Conservation (phyloP, 2,888 invertebrate genomes). For the Drosophila borealis region DNA sequence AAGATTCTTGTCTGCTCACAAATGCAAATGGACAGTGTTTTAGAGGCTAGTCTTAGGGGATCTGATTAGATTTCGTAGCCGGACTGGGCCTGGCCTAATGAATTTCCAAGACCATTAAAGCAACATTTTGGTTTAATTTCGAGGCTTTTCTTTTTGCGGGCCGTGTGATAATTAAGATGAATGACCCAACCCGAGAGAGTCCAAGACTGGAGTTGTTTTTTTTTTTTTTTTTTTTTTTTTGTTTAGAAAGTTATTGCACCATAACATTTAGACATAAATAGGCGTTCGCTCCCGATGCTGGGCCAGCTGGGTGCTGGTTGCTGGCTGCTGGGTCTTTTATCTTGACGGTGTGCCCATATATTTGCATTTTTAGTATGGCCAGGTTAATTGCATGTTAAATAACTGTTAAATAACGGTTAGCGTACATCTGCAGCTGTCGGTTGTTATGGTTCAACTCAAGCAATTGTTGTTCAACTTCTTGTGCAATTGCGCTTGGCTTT, state of each 20-base stretch:
- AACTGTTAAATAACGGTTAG: conserved; percentile 78
- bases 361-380: conserved; percentile 59
- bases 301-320: conserved; percentile 6
- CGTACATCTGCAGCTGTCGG: conserved; percentile 51
- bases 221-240: conserved; percentile 3
- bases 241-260: conserved; percentile 78
- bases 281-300: conserved; percentile 2
- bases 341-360: conserved; percentile 54
- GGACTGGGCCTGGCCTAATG: conserved; percentile 57
- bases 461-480: conserved; percentile 64
- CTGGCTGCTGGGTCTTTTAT: conserved; percentile 29
- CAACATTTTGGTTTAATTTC: conserved; percentile 57
- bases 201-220: not conserved
- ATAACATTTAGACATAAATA: conserved; percentile 54
- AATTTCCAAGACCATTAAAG: conserved; percentile 65
- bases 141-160: conserved; percentile 52
- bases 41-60: conserved; percentile 48
- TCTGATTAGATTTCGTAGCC: conserved; percentile 57
- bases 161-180: conserved; percentile 79
- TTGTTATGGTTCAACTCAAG: conserved; percentile 58
- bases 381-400: conserved; percentile 79
- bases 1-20: conserved; percentile 45
- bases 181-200: conserved; percentile 58
- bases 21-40: conserved; percentile 76
- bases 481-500: conserved; percentile 56